Evolutionary conservation across 2,113 vertebrate species (phyloP), one percentile per base, ranked within the genome.

Genomic region (Pleuronectes platessa): DNA sequence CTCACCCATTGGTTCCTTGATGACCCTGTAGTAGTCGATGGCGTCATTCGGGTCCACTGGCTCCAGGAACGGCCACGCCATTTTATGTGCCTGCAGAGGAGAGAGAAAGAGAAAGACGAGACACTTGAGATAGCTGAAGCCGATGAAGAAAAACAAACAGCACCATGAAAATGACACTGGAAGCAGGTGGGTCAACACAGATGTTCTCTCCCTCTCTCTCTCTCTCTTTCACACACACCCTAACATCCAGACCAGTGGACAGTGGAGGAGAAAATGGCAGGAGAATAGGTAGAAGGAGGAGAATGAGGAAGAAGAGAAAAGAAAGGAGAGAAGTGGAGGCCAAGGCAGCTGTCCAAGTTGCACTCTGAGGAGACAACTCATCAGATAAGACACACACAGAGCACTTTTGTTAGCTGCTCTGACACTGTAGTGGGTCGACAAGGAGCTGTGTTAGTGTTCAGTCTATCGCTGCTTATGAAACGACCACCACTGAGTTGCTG

Each of bases 1-100:
- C 96, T 95, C 89, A 99, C 98, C 98, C 98, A 99, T 99, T 53
- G 98, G 98, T 82, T 99, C 98, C 93, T 99, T 99, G 89, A 99
- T 99, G 68, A 99, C 97, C 77, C 95, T 96, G 74, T 98, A 99
- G 93, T 99, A 99, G 94, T 99, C 98, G 42, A 97, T 98, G 69
- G 98, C 98, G 61, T 99, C 98, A 1, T 97, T 97, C 9, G 97
- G 95, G 79, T 99, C 98, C 82, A 99, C 98, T 0, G 98, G 97
- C 87, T 99, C 98, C 63, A 93, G 84, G 80, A 94, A 93, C 2
- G 93, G 98, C 98, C 98, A 99, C 1, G 98, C 98, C 98, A 98
- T 99, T 90, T 99, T 99, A 93, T 98, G 98, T 64, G 97, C 95
- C 98, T 99, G 79, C 61, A 59, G 72, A 64, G 45, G 26, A 61